Evolutionary conservation across 2,113 vertebrate genomes (phyloP).

Genomic region (Aldabrachelys gigantea): DNA sequence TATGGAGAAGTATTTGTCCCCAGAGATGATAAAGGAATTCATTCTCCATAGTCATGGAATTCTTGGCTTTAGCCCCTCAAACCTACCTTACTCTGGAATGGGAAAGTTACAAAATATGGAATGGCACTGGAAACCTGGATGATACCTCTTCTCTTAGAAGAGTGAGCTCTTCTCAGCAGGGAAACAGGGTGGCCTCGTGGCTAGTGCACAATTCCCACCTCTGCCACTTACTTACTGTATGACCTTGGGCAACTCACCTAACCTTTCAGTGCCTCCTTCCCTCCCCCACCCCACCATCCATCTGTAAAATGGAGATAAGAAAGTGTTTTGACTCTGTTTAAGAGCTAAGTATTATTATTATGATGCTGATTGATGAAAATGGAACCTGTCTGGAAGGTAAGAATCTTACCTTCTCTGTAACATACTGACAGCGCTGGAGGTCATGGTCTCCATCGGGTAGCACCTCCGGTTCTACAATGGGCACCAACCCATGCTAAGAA

Average conservation of each 20-base stretch:
- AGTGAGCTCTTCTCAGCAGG: background rate
- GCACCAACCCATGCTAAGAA: conserved; percentile 90
- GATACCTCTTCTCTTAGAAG: background rate
- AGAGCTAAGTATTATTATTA: background rate
- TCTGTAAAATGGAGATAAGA: background rate
- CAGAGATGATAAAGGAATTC: background rate
- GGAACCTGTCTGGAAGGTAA: background rate
- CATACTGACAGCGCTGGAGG: conserved; percentile 91
- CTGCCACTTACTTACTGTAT: background rate
- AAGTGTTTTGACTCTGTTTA: background rate
- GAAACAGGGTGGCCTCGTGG: background rate
- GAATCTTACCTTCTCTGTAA: conserved; percentile 89
- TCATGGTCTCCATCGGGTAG: conserved; percentile 94
- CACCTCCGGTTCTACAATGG: conserved; percentile 97
- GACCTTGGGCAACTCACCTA: background rate
- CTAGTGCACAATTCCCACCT: accelerated
- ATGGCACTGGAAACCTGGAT: background rate
- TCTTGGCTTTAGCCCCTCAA: background rate
- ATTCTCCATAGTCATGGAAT: background rate
- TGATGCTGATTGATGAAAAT: background rate
- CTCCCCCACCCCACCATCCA: background rate
- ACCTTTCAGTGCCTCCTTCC: background rate
- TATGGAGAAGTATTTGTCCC: background rate
- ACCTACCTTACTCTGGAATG: background rate
- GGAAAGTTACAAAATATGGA: background rate